phyloP scores from a whole-genome alignment of 1,140 invertebrate species.

The Neotoxoptera formosana region DNA sequence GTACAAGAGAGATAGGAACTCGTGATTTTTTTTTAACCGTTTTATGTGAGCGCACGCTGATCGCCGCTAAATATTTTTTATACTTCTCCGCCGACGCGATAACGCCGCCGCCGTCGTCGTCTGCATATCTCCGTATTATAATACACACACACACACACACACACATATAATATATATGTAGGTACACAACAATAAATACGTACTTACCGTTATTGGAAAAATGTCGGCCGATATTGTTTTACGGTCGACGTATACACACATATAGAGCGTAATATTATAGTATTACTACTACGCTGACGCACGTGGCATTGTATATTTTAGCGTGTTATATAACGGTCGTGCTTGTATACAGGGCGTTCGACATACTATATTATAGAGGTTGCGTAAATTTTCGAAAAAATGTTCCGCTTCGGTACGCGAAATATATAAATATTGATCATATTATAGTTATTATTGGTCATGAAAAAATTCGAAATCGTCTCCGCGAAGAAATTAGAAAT shows the following conservation, averaged over 20 bases:
- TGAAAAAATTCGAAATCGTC: too few species aligned
- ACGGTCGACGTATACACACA: not conserved
- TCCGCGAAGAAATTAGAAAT: too few species aligned
- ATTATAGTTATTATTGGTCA: too few species aligned
- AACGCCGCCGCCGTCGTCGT: not conserved
- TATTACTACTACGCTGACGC: not conserved
- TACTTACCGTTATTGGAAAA: not conserved
- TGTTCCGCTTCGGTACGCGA: too few species aligned
- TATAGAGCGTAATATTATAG: not conserved
- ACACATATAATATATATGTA: too few species aligned
- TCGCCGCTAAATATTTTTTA: not conserved
- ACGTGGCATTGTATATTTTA: not conserved
- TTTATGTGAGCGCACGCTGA: not conserved
- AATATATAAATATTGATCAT: too few species aligned
- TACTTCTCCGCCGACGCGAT: not conserved
- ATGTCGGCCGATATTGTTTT: conserved; percentile 6
- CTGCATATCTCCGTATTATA: not conserved
- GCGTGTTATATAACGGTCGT: not conserved
- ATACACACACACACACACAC: too few species aligned
- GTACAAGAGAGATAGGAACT: not conserved
- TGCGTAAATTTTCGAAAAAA: not conserved
- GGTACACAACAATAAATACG: not conserved
- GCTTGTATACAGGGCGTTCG: not conserved
- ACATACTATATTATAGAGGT: too few species aligned
- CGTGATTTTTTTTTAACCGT: not conserved